Conservation (phyloP, 2,888 invertebrate species). For the Dicyrtoma fusca region DNA sequence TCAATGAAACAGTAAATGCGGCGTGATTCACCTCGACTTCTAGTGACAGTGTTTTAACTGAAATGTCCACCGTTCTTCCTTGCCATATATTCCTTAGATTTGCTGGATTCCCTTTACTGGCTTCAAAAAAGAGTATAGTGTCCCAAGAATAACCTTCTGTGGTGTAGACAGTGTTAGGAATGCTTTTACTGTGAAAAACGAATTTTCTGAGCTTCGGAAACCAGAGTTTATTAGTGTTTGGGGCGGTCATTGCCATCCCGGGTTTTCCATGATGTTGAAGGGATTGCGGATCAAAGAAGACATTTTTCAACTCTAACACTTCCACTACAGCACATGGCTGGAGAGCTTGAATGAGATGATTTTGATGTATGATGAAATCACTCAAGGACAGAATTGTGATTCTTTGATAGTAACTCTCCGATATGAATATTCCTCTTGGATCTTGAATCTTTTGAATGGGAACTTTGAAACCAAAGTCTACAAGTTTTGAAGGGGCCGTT, state of each 20-base stretch:
- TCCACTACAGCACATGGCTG: constrained; percentile 19
- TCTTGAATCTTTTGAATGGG: constrained; percentile 20
- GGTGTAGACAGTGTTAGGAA: constrained; percentile 3
- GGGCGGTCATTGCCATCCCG: not conserved
- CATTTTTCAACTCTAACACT: constrained; percentile 25
- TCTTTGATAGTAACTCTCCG: constrained; percentile 30
- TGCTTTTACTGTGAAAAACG: constrained; percentile 11
- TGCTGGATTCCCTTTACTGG: constrained; percentile 17
- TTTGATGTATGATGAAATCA: constrained; percentile 27
- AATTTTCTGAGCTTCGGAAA: constrained; percentile 28
- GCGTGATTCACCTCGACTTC: constrained; percentile 18
- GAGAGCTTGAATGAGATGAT: constrained; percentile 18
- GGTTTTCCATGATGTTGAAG: not conserved
- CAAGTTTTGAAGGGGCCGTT: not conserved
- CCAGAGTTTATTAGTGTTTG: constrained; percentile 14
- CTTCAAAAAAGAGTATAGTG: constrained; percentile 18
- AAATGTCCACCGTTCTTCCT: constrained; percentile 14
- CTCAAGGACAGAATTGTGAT: constrained; percentile 17
- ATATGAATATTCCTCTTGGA: constrained; percentile 19
- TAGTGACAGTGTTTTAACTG: constrained; percentile 23
- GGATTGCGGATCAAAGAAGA: constrained; percentile 16
- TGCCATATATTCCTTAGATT: constrained; percentile 28
- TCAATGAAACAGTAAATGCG: not conserved
- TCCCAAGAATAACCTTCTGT: constrained; percentile 34
- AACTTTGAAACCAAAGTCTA: constrained; percentile 16